These are phyloP conservation scores for Stigmatopora nigra DNA, from an alignment of 2,113 vertebrate genomes.

Conservation along the genomic window DNA sequence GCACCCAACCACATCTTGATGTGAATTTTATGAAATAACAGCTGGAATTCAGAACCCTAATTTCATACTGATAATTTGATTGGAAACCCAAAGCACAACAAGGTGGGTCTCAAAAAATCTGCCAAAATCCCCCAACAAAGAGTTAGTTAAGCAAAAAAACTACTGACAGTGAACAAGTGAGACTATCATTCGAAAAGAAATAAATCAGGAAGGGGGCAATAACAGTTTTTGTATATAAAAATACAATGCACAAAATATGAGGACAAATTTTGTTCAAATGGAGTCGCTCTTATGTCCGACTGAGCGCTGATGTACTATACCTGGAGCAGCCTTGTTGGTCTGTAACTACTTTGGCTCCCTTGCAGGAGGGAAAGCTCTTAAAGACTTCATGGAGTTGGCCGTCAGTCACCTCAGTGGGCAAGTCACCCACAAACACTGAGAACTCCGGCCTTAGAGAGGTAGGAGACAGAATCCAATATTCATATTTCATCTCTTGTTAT, in stretches of 20 bases:
- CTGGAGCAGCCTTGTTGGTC: constrained; percentile 84
- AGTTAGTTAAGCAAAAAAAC: too few species aligned
- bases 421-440: constrained; percentile 86
- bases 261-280: background rate
- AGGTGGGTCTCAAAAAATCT: too few species aligned
- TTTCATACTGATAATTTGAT: too few species aligned
- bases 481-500: background rate
- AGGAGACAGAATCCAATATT: background rate
- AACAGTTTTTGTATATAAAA: too few species aligned
- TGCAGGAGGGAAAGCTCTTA: constrained; percentile 84
- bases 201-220: too few species aligned
- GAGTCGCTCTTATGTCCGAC: background rate
- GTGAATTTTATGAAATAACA: too few species aligned
- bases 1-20: too few species aligned
- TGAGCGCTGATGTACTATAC: constrained; percentile 69
- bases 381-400: constrained; percentile 87
- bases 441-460: constrained; percentile 73
- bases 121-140: too few species aligned
- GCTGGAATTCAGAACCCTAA: too few species aligned
- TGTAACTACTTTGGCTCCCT: constrained; percentile 87
- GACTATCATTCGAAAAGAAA: too few species aligned
- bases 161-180: too few species aligned
- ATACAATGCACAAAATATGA: background rate
- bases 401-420: constrained; percentile 84
- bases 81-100: too few species aligned